Evolutionary conservation across 37 sponge, comb jelly and placozoan species (phyloP), one percentile per base, ranked within the genome.

Genomic region (Halichondria panicea): DNA sequence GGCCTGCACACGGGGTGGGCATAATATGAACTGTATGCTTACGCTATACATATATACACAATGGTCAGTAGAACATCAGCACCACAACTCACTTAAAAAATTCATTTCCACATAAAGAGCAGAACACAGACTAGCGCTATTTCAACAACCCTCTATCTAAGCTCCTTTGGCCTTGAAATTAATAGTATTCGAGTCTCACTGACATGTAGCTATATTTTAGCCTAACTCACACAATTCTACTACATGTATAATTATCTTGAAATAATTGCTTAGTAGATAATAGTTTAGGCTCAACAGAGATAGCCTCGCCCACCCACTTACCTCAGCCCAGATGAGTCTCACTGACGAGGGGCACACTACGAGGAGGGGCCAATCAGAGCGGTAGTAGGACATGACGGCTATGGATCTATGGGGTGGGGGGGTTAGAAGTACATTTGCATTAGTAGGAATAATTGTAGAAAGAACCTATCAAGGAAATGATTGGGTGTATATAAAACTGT

Each of bases 321-420:
- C 94, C 76, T 97, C 88, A 32, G 82, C 83, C 97, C 97, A 97
- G 8, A 78, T 68, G 25, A 86, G 69, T 46, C 83, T 72, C 0
- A 97, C 81, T 38, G 97, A 97, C 21, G 94, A 91, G 12, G 97
- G 97, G 60, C 92, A 97, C 27, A 97, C 61, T 0, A 97, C 71
- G 41, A 97, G 71, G 22, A 97, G 80, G 22, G 97, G 97, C 97
- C 97, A 97, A 44, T 94, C 89, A 18, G 32, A 21, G 19, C 79
- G 78, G 53, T 91, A 97, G 76, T 94, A 84, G 70, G 57, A 59
- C 63, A 90, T 84, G 3, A 93, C 70, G 24, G 84, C 85, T 24
- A 96, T 84, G 24, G 94, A 71, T 75, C 93, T 68, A 81, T 87
- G n/a, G n/a, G n/a, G n/a, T n/a, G n/a, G n/a, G n/a, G n/a, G n/a